Evolutionary conservation across 2,113 vertebrate species (phyloP).

Genomic region (Datnioides undecimradiatus): DNA sequence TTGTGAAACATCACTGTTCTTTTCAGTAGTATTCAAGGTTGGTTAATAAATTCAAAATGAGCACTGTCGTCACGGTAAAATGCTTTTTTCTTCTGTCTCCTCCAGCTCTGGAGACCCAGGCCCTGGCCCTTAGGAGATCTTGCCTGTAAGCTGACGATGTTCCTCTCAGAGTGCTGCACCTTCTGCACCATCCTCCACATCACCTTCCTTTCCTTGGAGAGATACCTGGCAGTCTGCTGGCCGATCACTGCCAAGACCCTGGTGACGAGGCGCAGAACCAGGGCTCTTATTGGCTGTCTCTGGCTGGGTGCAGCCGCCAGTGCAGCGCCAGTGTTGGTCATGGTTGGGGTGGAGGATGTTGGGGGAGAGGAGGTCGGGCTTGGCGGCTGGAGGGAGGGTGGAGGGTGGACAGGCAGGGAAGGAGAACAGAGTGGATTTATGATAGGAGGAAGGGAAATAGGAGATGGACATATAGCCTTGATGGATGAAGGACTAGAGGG

Average conservation of each 20-base stretch:
- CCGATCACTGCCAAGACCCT: conserved; percentile 82
- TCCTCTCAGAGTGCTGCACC: conserved; percentile 86
- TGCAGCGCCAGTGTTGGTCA: conserved; percentile 78
- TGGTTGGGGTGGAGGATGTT: conserved; percentile 83
- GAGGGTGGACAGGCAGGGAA: conserved; percentile 48
- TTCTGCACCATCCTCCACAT: conserved; percentile 87
- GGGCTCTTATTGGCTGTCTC: conserved; percentile 80
- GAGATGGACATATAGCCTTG: conserved; percentile 17
- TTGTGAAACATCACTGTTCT: too few relatives aligned
- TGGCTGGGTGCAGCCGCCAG: conserved; percentile 80
- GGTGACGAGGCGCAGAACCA: conserved; percentile 78
- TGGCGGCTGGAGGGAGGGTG: conserved; percentile 51
- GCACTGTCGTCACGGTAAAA: background rate
- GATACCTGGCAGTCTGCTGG: conserved; percentile 85
- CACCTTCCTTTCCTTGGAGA: conserved; percentile 85
- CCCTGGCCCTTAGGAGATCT: conserved; percentile 83
- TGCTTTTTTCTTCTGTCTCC: background rate
- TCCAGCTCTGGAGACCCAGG: conserved; percentile 81
- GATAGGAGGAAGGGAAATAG: conserved; percentile 15
- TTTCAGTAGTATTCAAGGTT: too few relatives aligned
- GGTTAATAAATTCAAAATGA: too few relatives aligned
- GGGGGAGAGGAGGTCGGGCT: conserved; percentile 63
- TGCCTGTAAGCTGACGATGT: conserved; percentile 83
- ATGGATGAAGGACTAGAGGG: conserved; percentile 11
- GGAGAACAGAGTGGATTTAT: conserved; percentile 47